Base-by-base conservation (phyloP, 2,888 invertebrate species). In the Parelbella ahira region DNA sequence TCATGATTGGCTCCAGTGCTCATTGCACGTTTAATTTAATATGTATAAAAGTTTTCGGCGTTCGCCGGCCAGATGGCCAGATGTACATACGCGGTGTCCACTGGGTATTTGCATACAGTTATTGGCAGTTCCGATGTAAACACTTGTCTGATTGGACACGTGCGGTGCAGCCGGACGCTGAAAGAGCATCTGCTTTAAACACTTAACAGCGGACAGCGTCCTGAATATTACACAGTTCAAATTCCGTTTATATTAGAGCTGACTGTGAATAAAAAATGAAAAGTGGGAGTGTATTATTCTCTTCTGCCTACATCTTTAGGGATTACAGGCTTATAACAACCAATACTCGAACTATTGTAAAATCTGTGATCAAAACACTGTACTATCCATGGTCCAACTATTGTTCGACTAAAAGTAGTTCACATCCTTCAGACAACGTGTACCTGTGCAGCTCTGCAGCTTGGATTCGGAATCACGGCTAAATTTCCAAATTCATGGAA, bases 41-140 rank as follows among this genome's bases (percentile, higher is more conserved):
- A 61, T 56, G 56, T 56, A 51, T 58, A 55, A 59, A 63, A 65
- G 15, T 64, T 61, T 65, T 62, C 56, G 53, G 47, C 12, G 27
- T 7, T 15, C 15, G 11, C 48, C 11, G 10, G 11, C 11, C n/a
- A n/a, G n/a, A 12, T 12, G 11, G 53, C 36, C 48, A 58, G 48
- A 51, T 47, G 42, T n/a, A n/a, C n/a, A 56, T 50, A 58, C 60
- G 59, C 67, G 69, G 62, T 66, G 65, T 71, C 58, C 67, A 54
- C 60, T 70, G 63, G 58, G 61, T 81, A 82, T 84, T 86, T 84
- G 79, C 82, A 80, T 80, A 77, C 68, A 67, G 79, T 80, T 83
- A 83, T 84, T 80, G 80, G 74, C 70, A 68, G 68, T 69, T 59
- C 60, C 66, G 63, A 64, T 75, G 80, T 77, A 80, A 76, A 81